Conservation (phyloP, 92 coral and sea anemone genomes). For the Virgularia gustaviana region DNA sequence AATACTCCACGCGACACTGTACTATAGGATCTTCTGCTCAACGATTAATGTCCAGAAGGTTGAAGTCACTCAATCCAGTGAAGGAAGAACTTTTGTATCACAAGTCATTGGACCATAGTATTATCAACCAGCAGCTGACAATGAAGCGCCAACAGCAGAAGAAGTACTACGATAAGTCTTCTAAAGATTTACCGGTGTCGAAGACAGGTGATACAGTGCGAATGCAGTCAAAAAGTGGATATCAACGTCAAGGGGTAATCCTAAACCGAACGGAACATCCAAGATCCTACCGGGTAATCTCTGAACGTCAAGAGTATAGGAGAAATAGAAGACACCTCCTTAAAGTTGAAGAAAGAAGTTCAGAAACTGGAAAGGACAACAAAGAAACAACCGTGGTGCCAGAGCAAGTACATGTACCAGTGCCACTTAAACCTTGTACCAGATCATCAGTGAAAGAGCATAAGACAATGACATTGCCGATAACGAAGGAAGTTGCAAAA, state of each 20-base stretch:
- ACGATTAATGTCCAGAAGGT: conserved; percentile 43
- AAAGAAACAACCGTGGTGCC: background rate
- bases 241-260: conserved; percentile 19
- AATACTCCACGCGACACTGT: conserved; percentile 36
- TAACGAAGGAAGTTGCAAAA: background rate
- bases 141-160: conserved; percentile 32
- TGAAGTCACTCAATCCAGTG: conserved; percentile 27
- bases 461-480: no score
- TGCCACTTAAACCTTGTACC: no score
- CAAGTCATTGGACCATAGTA: background rate
- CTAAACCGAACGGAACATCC: conserved; percentile 27
- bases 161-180: conserved; percentile 20
- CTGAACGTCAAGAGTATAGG: conserved; percentile 31
- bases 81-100: conserved; percentile 23
- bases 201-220: conserved; percentile 39
- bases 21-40: conserved; percentile 46
- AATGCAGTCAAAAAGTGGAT: conserved; percentile 46
- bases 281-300: conserved; percentile 30
- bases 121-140: conserved; percentile 2
- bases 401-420: no score
- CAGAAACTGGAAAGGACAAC: background rate
- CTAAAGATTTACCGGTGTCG: conserved; percentile 16
- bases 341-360: conserved; percentile 32
- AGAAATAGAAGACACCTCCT: conserved; percentile 53
- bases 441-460: no score